Evolutionary conservation across 2,113 vertebrate species (phyloP).

Genomic region (Hypocryptadius cinnamomeus): DNA sequence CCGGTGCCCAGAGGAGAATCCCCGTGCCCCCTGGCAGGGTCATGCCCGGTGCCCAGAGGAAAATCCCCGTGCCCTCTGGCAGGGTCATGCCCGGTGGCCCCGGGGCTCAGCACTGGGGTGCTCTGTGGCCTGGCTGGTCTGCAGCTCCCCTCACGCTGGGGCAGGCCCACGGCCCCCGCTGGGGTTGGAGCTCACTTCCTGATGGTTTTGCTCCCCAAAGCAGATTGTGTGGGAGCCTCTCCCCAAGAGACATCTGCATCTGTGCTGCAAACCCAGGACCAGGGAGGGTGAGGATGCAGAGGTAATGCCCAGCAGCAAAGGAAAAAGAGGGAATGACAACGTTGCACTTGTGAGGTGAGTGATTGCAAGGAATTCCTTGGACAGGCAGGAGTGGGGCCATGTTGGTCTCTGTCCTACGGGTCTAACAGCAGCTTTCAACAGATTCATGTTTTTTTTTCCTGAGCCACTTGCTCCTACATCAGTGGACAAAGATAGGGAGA

Average conservation of each 20-base stretch:
- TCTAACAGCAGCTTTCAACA: background rate
- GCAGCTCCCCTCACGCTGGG: background rate
- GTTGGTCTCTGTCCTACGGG: background rate
- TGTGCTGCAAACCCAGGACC: background rate
- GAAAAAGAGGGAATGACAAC: background rate
- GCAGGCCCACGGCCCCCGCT: accelerated
- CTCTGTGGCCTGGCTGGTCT: background rate
- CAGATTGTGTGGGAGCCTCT: background rate
- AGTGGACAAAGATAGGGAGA: accelerated
- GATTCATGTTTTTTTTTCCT: background rate
- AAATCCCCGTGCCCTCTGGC: background rate
- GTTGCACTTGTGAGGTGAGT: background rate
- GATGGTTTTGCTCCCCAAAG: background rate
- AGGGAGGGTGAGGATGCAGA: background rate
- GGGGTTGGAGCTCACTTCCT: accelerated
- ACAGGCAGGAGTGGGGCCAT: background rate
- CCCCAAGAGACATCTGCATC: background rate
- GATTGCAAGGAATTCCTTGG: background rate
- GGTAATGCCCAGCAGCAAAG: background rate
- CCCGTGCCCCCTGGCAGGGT: accelerated
- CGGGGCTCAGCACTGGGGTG: background rate
- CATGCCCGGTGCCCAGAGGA: background rate
- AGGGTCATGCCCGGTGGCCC: background rate
- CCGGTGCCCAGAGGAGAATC: no score
- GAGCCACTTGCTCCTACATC: background rate